Evolutionary conservation across 2,888 invertebrate species (phyloP).

Genomic region (Heliconius aoede): DNA sequence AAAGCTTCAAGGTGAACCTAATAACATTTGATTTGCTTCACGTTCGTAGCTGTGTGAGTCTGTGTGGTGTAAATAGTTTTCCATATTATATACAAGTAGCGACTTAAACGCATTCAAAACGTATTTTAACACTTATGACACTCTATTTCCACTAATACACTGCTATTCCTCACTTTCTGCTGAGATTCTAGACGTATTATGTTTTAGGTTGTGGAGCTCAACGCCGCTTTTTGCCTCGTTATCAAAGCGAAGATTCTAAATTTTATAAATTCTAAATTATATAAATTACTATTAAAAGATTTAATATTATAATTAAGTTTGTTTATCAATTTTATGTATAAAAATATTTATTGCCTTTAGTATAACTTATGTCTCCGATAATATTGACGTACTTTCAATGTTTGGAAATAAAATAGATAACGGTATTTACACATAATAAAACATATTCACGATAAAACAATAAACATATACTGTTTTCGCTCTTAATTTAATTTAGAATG

Average conservation of each 20-base stretch:
- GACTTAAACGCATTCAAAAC: too few relatives aligned
- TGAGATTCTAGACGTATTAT: not conserved
- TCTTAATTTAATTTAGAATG: too few relatives aligned
- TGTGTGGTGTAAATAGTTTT: slow-evolving; percentile 2
- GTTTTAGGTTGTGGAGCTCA: not conserved
- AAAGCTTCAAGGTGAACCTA: slow-evolving; percentile 28
- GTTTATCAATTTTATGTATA: not conserved
- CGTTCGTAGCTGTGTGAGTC: slow-evolving; percentile 21
- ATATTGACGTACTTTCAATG: slow-evolving; percentile 11
- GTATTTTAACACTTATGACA: too few relatives aligned
- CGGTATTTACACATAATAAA: not conserved
- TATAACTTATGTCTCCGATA: not conserved
- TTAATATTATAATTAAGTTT: not conserved
- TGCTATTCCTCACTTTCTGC: not conserved
- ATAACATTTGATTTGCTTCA: slow-evolving; percentile 28
- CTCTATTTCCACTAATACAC: too few relatives aligned
- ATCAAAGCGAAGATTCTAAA: not conserved
- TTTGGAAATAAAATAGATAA: slow-evolving; percentile 16
- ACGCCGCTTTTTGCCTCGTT: not conserved
- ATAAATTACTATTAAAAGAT: too few relatives aligned
- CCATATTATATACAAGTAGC: not conserved
- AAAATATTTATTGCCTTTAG: not conserved
- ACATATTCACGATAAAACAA: not conserved
- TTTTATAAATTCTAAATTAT: too few relatives aligned
- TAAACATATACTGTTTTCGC: not conserved